Evolutionary conservation across 2,113 vertebrate species (phyloP), one percentile per base, ranked within the genome.

Genomic region (Istiophorus platypterus): DNA sequence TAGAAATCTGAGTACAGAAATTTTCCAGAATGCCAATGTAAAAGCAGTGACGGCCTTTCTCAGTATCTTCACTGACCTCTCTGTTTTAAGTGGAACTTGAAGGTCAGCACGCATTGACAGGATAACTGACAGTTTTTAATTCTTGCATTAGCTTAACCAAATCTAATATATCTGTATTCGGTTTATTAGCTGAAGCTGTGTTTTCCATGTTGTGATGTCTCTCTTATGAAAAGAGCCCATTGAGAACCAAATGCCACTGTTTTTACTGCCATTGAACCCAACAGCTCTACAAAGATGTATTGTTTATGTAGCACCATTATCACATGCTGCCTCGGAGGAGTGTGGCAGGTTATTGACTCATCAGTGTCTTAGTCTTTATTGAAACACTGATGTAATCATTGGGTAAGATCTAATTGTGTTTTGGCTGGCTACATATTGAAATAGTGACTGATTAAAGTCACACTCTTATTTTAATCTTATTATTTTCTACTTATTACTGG

Each of bases 331-430:
- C n/a, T 54, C 52, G 27, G 13, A 17, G 54, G 24, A 2, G 5
- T 57, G 54, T 24, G 51, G 20, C 45, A 17, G 14, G 14, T 52
- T 52, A n/a, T 15, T 63, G 22, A 17, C 64, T 27, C 15, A 26
- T 27, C 34, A 41, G 12, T 22, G 20, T n/a, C 49, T 20, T 51
- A 51, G n/a, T 29, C 7, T 14, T 52, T 41, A 34, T 51, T 68
- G 14, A 66, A 11, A 58, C 27, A 57, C 1, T 78, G 54, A 75
- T 57, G 1, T 71, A 61, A 75, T 72, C 41, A 64, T 31, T 54
- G n/a, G n/a, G 13, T 54, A n/a, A 4, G 13, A 54, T 54, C 10
- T n/a, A 54, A 26, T 54, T 14, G 52, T 54, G 17, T 24, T 64
- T 17, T 39, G 3, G 56, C 24, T 58, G 11, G 51, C 22, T 18